Evolutionary conservation across 2,888 invertebrate genomes (phyloP).

Genomic region (Julus scanicus): DNA sequence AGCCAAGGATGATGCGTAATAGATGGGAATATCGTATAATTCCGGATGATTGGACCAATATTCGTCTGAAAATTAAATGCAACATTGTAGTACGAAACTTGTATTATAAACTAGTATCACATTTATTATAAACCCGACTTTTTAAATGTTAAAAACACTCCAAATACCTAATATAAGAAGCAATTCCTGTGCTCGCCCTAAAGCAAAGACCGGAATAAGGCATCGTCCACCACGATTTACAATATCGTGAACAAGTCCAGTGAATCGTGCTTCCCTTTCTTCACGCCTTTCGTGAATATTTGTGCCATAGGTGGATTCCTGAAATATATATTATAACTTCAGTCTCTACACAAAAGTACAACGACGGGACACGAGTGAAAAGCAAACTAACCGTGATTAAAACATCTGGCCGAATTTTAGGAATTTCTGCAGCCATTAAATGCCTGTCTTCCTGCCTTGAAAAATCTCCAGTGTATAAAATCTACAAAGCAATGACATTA

Average conservation of each 20-base stretch:
- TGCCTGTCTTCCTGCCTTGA: constrained; percentile 98
- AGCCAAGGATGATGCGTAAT: constrained; percentile 98
- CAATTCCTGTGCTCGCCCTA: constrained; percentile 96
- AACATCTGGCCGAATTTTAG: constrained; percentile 94
- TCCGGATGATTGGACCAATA: constrained; percentile 98
- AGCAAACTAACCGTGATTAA: constrained; percentile 81
- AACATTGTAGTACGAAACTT: background rate
- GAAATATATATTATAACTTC: constrained; percentile 29
- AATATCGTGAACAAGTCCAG: constrained; percentile 92
- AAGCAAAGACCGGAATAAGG: constrained; percentile 97
- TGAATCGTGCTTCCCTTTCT: constrained; percentile 94
- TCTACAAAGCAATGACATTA: constrained; percentile 60
- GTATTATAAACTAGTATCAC: too few species aligned
- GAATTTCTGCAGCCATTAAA: constrained; percentile 99
- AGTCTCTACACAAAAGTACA: background rate
- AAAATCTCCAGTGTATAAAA: constrained; percentile 98
- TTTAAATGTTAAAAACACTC: too few species aligned
- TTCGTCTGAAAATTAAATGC: constrained; percentile 77
- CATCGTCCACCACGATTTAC: constrained; percentile 97
- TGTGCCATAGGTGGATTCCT: constrained; percentile 99
- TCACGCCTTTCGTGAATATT: constrained; percentile 99
- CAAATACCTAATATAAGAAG: constrained; percentile 81
- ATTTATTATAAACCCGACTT: too few species aligned
- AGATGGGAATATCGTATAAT: constrained; percentile 97
- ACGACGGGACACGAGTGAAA: background rate